Base-by-base conservation (phyloP, 1,140 invertebrate genomes). In the Diachasmimorpha longicaudata region DNA sequence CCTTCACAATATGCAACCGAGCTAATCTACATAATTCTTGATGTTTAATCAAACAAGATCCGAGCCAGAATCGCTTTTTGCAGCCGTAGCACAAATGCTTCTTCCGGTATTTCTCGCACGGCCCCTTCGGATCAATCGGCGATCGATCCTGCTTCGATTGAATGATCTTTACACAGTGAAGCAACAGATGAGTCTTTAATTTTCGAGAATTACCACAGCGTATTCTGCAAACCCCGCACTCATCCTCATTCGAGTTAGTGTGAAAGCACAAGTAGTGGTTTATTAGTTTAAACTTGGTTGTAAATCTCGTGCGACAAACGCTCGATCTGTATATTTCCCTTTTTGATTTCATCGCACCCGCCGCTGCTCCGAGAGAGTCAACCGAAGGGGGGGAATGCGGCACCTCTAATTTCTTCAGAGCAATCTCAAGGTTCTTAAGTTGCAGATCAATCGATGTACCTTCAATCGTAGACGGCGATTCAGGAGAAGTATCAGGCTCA, bases 361-460 rank as follows among this genome's bases (percentile, higher is more conserved):
- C n/a, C n/a, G n/a, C n/a, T n/a, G n/a, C n/a, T n/a, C n/a, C n/a
- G n/a, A n/a, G 6, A 21, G 11, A 19, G 11, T 36, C 19, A 66
- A 9, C 16, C 5, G 16, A 6, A 8, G n/a, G 0, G 14, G 13
- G 4, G 4, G 11, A 21, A 21, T 36, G 11, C 10, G 39, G 58
- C 9, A 6, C 23, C n/a, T 58, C 31, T 25, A 74, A 52, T 69
- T 74, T 68, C 46, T 74, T 42, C 25, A 74, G 46, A n/a, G 73
- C 73, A 3, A 68, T 31, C n/a, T 74, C 66, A 1, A 74, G 44
- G 52, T 74, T 74, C 78, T 80, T 71, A 77, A 78, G 46, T 55
- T 55, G 44, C 16, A 68, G 13, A 39, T 37, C 66, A 16, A 68
- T 68, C 14, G 66, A 39, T 4, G 25, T 4, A 1, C 9, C 31